Evolutionary conservation across 2,113 vertebrate species (phyloP), one percentile per base, ranked within the genome.

Genomic region (Pseudorectes ferrugineus): DNA sequence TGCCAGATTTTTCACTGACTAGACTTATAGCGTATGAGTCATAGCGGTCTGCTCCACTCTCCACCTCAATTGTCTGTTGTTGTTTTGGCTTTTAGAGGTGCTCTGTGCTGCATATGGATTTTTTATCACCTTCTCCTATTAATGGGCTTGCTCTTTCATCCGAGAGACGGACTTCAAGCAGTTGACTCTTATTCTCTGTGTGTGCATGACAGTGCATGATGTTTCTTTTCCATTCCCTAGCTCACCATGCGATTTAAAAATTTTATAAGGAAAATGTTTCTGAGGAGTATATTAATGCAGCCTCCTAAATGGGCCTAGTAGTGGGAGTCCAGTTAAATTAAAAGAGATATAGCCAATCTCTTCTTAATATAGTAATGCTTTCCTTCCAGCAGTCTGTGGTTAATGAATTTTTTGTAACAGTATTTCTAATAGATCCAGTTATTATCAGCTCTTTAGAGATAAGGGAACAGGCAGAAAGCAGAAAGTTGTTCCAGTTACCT

Each of bases 1-100:
- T 97, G 93, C 84, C 75, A 88, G 63, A 57, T 85, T 93, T 97
- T 96, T 85, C 93, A 52, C 68, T 58, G 91, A 89, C 78, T 91
- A 95, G 79, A 89, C 78, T 93, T 91, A 66, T 3, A 86, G 87
- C 48, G 42, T 76, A 31, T 96, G 92, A 97, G 67, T 96, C 94
- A 92, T 87, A 78, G 79, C 0, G 28, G 78, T 88, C 89, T 94
- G 73, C 45, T 93, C 25, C 31, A 29, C 66, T 93, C 57, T 94
- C 57, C 84, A 94, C 73, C 95, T 95, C 84, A 21, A 46, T 40
- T 86, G 66, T 84, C 42, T 86, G 81, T 67, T 77, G 87, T 73
- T 85, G 36, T 95, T 96, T 97, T 89, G 89, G 82, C 82, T 87
- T 62, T 89, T 55, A 77, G 72, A 88, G 62, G 15, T 63, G 52